phyloP scores from a whole-genome alignment of 2,113 vertebrate genomes.

The Plecturocebus donacophilus region DNA sequence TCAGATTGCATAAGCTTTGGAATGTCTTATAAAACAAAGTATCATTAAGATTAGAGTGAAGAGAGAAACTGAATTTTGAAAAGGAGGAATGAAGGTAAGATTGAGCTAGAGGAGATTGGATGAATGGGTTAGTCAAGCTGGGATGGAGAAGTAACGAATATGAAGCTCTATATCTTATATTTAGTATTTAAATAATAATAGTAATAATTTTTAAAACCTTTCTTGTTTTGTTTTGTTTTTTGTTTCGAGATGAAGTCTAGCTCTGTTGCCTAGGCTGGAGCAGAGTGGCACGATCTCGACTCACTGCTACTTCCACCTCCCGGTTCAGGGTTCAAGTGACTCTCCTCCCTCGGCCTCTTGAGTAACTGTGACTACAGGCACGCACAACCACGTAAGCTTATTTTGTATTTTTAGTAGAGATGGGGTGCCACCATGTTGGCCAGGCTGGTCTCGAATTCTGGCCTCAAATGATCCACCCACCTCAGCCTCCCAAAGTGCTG shows the following conservation, averaged over 20 bases:
- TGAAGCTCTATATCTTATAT: not conserved
- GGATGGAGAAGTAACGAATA: not conserved
- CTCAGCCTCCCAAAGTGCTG: too few relatives aligned
- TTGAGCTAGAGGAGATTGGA: not conserved
- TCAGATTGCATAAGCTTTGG: not conserved
- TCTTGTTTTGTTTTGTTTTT: not conserved
- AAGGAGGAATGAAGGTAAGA: not conserved
- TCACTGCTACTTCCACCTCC: too few relatives aligned
- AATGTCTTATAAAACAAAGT: constrained; percentile 14
- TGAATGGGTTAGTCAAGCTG: not conserved
- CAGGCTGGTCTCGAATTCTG: too few relatives aligned
- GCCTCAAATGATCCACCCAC: too few relatives aligned
- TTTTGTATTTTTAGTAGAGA: too few relatives aligned
- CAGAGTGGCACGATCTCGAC: too few relatives aligned
- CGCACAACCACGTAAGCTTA: too few relatives aligned
- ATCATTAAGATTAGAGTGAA: constrained; percentile 4
- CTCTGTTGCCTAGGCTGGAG: too few relatives aligned
- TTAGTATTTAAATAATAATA: constrained; percentile 18
- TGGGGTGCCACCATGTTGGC: too few relatives aligned
- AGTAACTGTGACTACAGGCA: too few relatives aligned
- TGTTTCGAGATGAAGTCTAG: not conserved
- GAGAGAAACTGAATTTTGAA: not conserved
- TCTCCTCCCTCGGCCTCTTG: too few relatives aligned
- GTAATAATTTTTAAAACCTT: not conserved
- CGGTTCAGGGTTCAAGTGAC: too few relatives aligned